Base-by-base conservation (phyloP, 2,113 vertebrate species). In the Anarhynchus alexandrinus region DNA sequence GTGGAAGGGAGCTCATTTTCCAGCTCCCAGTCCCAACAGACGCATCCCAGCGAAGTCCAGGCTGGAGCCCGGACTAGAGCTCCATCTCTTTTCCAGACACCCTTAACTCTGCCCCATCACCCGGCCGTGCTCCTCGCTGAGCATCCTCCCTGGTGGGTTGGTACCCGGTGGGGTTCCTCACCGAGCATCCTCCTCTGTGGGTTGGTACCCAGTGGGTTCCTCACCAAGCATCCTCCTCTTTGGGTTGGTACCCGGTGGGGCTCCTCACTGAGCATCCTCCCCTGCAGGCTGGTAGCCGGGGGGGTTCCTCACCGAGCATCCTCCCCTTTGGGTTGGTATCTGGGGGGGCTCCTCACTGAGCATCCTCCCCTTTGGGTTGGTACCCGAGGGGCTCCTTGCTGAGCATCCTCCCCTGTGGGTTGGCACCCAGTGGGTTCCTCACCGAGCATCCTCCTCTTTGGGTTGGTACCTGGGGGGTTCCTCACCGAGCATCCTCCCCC, bases 211-310 rank as follows among this genome's bases (percentile, higher is more conserved):
- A 27, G 19, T 13, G n/a, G 58, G 25, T 12, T 27, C 61, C 11
- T 42, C 9, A 7, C 51, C 2, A 5, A 57, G 52, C 52, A 57
- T 9, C 71, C 8, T 26, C 15, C 29, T 22, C 14, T 38, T 1
- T 16, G 29, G 36, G n/a, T 6, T 29, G 29, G 25, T 23, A 49
- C 34, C 32, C 40, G 40, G 6, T 9, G 22, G 66, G 15, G 11
- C 1, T 25, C 32, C 62, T 45, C 10, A 15, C 16, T 4, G 8
- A 81, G 23, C 23, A 59, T 26, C 36, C 29, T 47, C 22, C 21
- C 6, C 21, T 4, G 1, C 5, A 11, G 45, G 36, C 2, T 51
- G n/a, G 13, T 29, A 23, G n/a, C 29, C 12, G 3, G 6, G 15
- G 15, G 52, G 52, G 51, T 6, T 54, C 11, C 51, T 52, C 25